Conservation (phyloP, 2,888 invertebrate species). For the Melanostoma scalare region DNA sequence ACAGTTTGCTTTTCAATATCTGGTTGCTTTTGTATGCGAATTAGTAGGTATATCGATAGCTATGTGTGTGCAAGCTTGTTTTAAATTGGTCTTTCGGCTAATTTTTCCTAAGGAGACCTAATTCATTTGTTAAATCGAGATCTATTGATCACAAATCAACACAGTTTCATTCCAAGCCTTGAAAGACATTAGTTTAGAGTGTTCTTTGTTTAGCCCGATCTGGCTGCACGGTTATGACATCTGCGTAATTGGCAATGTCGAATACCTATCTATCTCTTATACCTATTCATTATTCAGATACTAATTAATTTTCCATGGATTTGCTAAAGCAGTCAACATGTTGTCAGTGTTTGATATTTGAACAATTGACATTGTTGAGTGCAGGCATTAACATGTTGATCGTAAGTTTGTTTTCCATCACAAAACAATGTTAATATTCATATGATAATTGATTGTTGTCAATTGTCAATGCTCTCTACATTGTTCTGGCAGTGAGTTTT, state of each 20-base stretch:
- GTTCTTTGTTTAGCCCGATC: constrained; percentile 11
- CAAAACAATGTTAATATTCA: constrained; percentile 43
- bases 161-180: constrained; percentile 2
- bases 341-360: constrained; percentile 36
- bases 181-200: background rate
- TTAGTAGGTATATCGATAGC: background rate
- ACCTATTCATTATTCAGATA: constrained; percentile 6
- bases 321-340: constrained; percentile 14
- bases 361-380: constrained; percentile 56
- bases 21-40: constrained; percentile 17
- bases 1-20: background rate
- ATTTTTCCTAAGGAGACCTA: constrained; percentile 41
- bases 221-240: constrained; percentile 36
- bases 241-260: constrained; percentile 23
- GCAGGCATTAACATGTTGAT: constrained; percentile 52
- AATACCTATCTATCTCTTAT: background rate
- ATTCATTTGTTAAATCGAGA: constrained; percentile 51
- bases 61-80: constrained; percentile 23
- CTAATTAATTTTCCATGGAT: constrained; percentile 65
- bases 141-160: constrained; percentile 47
- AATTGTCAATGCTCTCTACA: constrained; percentile 17
- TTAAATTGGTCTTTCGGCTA: constrained; percentile 42
- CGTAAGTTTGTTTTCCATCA: constrained; percentile 41
- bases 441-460: constrained; percentile 51
- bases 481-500: background rate